A percentile compares a stretch with the other conserved stretches of the same genome.
Conservation (phyloP, 92 coral and sea anemone genomes). For the Umimayanthus chanpuru region DNA sequence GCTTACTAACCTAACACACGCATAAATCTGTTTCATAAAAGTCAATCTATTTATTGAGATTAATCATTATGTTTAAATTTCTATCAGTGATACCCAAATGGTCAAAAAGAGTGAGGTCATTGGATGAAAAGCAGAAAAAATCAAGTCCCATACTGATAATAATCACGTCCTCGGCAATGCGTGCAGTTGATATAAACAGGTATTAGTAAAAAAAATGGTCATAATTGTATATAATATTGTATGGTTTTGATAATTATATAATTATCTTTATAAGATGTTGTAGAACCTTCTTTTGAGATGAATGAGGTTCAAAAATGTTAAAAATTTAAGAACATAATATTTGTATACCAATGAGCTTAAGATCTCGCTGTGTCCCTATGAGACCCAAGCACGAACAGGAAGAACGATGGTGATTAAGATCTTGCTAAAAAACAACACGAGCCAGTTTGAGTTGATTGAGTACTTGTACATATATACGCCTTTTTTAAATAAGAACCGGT, state of each 20-base stretch:
- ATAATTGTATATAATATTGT: not conserved
- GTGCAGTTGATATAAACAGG: slow-evolving; percentile 91
- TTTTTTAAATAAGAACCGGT: too few relatives aligned
- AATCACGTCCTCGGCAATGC: slow-evolving; percentile 86
- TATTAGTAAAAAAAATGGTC: slow-evolving; percentile 11
- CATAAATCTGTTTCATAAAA: not conserved
- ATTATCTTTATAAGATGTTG: not conserved
- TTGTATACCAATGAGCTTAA: too few relatives aligned
- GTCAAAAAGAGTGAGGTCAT: slow-evolving; percentile 44
- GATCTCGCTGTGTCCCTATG: too few relatives aligned
- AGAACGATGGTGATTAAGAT: too few relatives aligned
- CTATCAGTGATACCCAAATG: not conserved
- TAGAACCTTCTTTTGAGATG: not conserved
- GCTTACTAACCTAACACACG: not conserved
- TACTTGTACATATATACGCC: too few relatives aligned
- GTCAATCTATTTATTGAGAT: not conserved
- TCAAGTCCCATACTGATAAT: slow-evolving; percentile 84
- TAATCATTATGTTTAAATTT: too few relatives aligned
- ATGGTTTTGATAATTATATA: not conserved
- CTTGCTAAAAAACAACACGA: too few relatives aligned
- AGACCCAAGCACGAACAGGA: too few relatives aligned
- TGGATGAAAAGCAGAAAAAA: slow-evolving; percentile 65
- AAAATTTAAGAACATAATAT: too few relatives aligned
- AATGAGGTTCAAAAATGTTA: not conserved
- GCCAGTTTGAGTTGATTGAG: too few relatives aligned